Percentiles rank a stretch among this genome's conserved stretches.
phyloP scores from a whole-genome alignment of 2,797 vertebrate species.

The Yasuhikotakia modesta region DNA sequence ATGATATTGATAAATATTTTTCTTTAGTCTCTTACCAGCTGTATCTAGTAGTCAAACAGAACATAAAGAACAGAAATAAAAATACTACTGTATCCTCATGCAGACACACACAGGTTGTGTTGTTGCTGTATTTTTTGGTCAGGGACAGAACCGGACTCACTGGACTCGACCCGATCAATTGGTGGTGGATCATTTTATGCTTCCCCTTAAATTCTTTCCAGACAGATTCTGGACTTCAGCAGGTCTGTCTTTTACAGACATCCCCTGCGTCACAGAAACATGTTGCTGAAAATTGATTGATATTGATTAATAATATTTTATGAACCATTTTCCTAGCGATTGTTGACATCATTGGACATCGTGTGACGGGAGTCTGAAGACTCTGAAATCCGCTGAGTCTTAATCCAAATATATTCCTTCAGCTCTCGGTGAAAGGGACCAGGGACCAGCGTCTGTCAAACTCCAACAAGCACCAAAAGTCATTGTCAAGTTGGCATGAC shows the following conservation, averaged over 20 bases:
- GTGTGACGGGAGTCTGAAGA: no score
- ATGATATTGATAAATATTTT: no score
- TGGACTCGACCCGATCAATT: constrained; percentile 26
- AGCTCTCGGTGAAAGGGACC: neutral
- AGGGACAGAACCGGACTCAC: neutral
- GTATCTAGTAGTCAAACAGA: no score
- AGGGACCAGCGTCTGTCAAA: no score
- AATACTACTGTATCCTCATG: no score
- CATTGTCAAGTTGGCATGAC: neutral
- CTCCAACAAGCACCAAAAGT: no score
- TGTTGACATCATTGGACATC: neutral
- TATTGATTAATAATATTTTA: neutral
- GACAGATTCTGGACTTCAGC: neutral
- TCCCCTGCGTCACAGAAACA: neutral
- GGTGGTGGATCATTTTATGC: constrained; percentile 32
- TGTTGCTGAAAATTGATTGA: neutral
- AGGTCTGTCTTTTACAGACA: neutral
- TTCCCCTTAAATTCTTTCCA: constrained; percentile 28
- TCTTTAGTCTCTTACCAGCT: no score
- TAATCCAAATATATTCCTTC: neutral
- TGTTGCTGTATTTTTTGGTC: neutral
- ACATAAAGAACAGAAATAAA: no score
- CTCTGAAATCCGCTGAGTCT: neutral
- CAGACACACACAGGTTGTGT: no score
- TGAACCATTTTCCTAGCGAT: neutral